These are phyloP conservation scores for Drosophila takahashii DNA, from an alignment of 1,140 invertebrate species.

Conservation along the genomic window DNA sequence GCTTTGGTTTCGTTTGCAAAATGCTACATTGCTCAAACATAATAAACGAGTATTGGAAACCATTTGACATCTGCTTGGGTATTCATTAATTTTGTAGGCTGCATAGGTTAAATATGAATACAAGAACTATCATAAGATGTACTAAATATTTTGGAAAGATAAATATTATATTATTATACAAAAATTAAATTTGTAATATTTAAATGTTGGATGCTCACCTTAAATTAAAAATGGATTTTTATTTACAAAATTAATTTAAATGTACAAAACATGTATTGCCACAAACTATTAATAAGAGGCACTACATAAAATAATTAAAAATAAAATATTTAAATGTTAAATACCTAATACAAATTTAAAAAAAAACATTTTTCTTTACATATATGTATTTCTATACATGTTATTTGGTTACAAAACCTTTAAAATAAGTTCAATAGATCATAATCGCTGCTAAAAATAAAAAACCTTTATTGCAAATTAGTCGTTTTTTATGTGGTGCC, in stretches of 20 bases:
- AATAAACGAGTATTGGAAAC: constrained; percentile 2
- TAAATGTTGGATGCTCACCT: too few relatives aligned
- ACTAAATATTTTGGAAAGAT: not conserved
- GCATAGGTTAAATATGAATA: not conserved
- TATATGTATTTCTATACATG: too few relatives aligned
- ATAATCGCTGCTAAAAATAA: not conserved
- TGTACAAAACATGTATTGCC: too few relatives aligned
- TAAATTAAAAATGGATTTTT: too few relatives aligned
- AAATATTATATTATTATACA: not conserved
- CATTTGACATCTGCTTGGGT: not conserved
- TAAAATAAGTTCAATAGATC: too few relatives aligned
- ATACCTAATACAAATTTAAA: too few relatives aligned
- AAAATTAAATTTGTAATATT: too few relatives aligned
- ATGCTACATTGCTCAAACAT: not conserved
- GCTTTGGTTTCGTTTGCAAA: constrained; percentile 24
- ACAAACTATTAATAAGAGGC: too few relatives aligned
- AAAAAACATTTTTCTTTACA: not conserved
- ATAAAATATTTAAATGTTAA: too few relatives aligned
- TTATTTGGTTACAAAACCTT: too few relatives aligned
- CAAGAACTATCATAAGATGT: not conserved
- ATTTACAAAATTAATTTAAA: too few relatives aligned
- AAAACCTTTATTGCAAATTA: constrained; percentile 12
- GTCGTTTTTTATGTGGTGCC: constrained; percentile 1
- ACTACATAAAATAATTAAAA: too few relatives aligned
- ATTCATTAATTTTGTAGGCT: not conserved